Evolutionary conservation across 2,113 vertebrate genomes (phyloP).

Genomic region (Seriola aureovittata): DNA sequence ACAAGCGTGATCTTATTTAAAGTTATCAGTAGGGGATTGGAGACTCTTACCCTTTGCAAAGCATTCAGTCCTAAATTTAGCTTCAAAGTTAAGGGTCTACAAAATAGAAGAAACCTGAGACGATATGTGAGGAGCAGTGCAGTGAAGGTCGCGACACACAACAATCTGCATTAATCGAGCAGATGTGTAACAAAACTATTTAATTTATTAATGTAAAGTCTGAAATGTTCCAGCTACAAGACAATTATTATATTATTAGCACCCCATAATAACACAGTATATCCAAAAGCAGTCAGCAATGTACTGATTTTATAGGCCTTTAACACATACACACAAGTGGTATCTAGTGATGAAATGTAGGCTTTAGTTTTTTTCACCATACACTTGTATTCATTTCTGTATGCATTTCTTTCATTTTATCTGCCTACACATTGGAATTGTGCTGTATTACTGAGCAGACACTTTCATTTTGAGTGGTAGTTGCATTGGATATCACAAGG

Average conservation of each 20-base stretch:
- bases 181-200: neutral
- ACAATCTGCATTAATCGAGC: slow-evolving; percentile 2
- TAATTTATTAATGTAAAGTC: neutral
- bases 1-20: neutral
- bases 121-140: slow-evolving; percentile 20
- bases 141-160: slow-evolving; percentile 1
- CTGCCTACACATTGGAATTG: neutral
- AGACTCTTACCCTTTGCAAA: slow-evolving; percentile 69
- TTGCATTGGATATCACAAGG: neutral
- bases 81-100: slow-evolving; percentile 47
- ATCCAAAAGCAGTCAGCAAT: neutral
- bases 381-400: neutral
- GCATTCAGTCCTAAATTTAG: slow-evolving; percentile 75
- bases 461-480: neutral
- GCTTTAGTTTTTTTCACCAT: neutral
- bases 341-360: neutral
- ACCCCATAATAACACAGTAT: neutral
- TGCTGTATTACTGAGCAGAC: neutral
- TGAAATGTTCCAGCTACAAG: neutral
- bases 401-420: neutral
- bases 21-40: neutral
- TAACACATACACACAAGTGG: neutral
- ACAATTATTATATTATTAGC: neutral
- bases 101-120: slow-evolving; percentile 72
- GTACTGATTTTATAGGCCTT: neutral